Conservation (phyloP, 2,113 vertebrate species). For the Prunella himalayana region DNA sequence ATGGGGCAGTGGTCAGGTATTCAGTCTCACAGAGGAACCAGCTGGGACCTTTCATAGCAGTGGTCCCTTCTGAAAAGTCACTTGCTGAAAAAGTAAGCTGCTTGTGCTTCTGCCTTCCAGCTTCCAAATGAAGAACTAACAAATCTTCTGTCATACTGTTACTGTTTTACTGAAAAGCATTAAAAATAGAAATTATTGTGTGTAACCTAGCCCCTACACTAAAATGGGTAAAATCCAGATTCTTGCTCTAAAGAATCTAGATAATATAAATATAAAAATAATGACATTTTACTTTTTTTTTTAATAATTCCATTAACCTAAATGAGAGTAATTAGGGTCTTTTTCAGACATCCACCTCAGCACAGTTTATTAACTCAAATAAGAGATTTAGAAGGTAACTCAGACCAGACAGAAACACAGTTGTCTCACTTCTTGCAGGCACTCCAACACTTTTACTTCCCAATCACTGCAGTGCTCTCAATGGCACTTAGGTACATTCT, state of each 20-base stretch:
- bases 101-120: not conserved
- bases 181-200: constrained; percentile 46
- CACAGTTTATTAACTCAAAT: not conserved
- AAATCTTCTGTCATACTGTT: constrained; percentile 14
- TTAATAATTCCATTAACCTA: not conserved
- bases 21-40: not conserved
- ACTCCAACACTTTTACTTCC: not conserved
- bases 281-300: not conserved
- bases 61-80: not conserved
- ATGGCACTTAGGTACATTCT: not conserved
- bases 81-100: not conserved
- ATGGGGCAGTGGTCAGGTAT: not conserved
- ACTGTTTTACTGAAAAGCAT: constrained; percentile 34
- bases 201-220: not conserved
- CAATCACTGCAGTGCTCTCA: not conserved
- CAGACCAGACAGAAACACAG: not conserved
- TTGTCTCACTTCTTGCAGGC: not conserved
- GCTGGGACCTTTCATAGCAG: not conserved
- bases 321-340: not conserved
- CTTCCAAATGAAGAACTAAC: constrained; percentile 43
- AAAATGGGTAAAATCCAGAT: not conserved
- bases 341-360: not conserved
- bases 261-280: not conserved
- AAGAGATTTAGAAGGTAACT: not conserved
- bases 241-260: rapidly evolving